Base-by-base conservation (phyloP, 2,113 vertebrate genomes). In the Pseudolaguvia tuberculata region DNA sequence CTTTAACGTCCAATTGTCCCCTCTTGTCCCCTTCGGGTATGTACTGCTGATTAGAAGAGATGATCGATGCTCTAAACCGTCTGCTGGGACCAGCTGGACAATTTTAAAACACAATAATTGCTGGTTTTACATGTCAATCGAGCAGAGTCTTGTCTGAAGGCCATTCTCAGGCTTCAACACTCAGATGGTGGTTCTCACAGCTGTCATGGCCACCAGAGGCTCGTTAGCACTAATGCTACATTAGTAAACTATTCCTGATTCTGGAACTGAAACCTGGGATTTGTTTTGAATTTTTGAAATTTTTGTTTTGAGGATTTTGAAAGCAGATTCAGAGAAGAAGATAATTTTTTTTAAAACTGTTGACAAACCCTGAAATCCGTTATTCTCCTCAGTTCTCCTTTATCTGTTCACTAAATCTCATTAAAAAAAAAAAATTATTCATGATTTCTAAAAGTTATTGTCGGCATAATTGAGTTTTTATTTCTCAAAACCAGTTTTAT, bases 1-100 rank as follows among this genome's bases (percentile, higher is more conserved):
- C 84, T 88, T 87, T 76, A 50, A 57, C 13, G 15, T 50, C 6
- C 20, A 18, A 5, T 67, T 59, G 10, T 27, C 78, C 6, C n/a
- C 12, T 52, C 74, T 20, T 14, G 17, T 15, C 23, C 59, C 35
- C 52, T 56, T 65, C 68, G 39, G 42, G 25, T 31, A 0, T 9
- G 7, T 18, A 23, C 20, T 14, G 39, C 31, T 52, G 35, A 63
- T 61, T 73, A 71, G 61, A 23, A 55, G 68, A 65, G 20, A 65
- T 77, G 67, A 53, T 35, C 35, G 47, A 65, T 27, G 17, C 18
- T 12, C 15, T 25, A 31, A 21, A 25, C 25, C 12, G 20, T 27
- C 63, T 68, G 20, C 53, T 29, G 52, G 18, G 53, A 68, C 8
- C 9, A 9, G 58, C 63, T 53, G 52, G 4, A 31, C 53, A 31